Evolutionary conservation across 2,888 invertebrate species (phyloP).

Genomic region (Nephrotoma guestfalica): DNA sequence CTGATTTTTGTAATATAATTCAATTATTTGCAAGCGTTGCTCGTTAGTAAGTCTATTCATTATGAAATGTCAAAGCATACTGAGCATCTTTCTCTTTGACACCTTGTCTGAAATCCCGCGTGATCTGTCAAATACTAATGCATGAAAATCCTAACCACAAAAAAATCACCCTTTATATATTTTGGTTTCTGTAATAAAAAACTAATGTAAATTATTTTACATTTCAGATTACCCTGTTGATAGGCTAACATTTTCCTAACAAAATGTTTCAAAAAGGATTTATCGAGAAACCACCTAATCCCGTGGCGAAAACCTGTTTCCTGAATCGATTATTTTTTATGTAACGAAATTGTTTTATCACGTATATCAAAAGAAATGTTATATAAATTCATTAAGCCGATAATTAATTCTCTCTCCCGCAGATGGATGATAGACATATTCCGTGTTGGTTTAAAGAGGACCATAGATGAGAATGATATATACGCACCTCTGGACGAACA

Average conservation of each 20-base stretch:
- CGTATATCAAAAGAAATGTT: neutral
- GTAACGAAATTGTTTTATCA: neutral
- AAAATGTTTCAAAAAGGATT: neutral
- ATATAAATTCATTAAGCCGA: too few relatives aligned
- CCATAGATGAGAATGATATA: conserved; percentile 39
- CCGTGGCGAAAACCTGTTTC: neutral
- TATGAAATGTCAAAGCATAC: too few relatives aligned
- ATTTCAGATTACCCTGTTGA: neutral
- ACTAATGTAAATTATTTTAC: neutral
- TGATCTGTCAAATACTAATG: too few relatives aligned
- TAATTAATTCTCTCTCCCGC: neutral
- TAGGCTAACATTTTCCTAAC: neutral
- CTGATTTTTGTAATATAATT: too few relatives aligned
- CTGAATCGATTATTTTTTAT: neutral
- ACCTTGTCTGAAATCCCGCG: too few relatives aligned
- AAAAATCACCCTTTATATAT: too few relatives aligned
- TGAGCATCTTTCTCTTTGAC: too few relatives aligned
- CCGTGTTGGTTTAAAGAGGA: conserved; percentile 34
- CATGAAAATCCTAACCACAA: too few relatives aligned
- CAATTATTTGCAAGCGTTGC: too few relatives aligned
- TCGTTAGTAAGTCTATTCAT: too few relatives aligned
- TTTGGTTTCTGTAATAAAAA: too few relatives aligned
- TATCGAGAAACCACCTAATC: neutral
- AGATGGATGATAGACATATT: conserved; percentile 37
- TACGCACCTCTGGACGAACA: conserved; percentile 39